Conservation (phyloP, 2,113 vertebrate genomes). For the Baryphthengus martii region DNA sequence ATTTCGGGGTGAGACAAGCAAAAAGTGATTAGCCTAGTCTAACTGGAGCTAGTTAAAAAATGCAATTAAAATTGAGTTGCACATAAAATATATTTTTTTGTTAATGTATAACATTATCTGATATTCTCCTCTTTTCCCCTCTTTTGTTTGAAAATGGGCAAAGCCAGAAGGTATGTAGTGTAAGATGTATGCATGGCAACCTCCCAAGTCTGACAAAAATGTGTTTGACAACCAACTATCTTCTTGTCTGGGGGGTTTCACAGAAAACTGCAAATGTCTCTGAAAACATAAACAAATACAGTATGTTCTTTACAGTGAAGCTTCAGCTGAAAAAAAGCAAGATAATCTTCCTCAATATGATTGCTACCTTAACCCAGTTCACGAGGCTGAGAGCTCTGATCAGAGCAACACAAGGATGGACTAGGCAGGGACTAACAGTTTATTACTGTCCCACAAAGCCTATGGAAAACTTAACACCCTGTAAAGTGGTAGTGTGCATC, state of each 20-base stretch:
- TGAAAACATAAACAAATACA: background rate
- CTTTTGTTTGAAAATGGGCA: background rate
- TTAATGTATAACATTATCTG: background rate
- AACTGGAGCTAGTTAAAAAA: background rate
- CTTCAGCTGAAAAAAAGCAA: background rate
- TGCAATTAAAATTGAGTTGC: background rate
- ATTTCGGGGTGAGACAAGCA: background rate
- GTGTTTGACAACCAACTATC: background rate
- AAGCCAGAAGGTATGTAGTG: background rate
- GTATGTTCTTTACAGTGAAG: background rate
- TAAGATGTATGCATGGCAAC: background rate
- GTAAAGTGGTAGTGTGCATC: background rate
- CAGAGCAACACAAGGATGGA: background rate
- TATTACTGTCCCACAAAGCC: background rate
- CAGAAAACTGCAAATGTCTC: background rate
- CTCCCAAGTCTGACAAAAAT: background rate
- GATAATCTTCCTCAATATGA: background rate
- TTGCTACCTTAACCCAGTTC: background rate
- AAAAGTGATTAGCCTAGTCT: background rate
- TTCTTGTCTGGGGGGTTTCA: background rate
- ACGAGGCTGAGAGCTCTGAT: accelerated
- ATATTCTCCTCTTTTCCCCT: background rate
- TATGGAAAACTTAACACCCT: background rate
- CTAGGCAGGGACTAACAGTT: background rate
- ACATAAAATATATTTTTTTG: background rate